Evolutionary conservation across 2,113 vertebrate genomes (phyloP).

Genomic region (Copsychus sechellarum): DNA sequence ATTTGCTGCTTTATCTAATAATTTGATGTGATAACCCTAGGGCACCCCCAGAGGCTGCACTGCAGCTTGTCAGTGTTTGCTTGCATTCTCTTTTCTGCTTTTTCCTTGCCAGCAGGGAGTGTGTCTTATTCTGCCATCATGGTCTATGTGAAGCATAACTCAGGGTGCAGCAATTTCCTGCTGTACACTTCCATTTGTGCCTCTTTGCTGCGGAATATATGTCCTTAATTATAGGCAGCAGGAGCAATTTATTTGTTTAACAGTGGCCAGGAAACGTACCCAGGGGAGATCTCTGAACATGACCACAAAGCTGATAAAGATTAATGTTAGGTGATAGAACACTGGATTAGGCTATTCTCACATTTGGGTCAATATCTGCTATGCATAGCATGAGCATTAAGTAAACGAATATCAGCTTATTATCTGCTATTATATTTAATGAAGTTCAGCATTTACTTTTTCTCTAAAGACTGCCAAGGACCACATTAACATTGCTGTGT

Average conservation of each 20-base stretch:
- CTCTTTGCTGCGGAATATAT: background rate
- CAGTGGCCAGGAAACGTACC: background rate
- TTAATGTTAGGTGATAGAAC: background rate
- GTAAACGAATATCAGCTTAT: background rate
- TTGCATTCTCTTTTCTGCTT: background rate
- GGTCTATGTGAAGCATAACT: background rate
- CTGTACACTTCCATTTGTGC: background rate
- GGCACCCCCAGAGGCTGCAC: background rate
- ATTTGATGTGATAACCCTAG: background rate
- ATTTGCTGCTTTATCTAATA: background rate
- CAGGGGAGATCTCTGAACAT: background rate
- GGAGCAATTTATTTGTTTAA: background rate
- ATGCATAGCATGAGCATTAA: background rate
- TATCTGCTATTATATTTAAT: background rate
- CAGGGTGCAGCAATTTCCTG: background rate
- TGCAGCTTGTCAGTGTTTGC: background rate
- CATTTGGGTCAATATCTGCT: conserved; percentile 4
- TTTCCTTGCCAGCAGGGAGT: background rate
- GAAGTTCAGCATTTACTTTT: background rate
- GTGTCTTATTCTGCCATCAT: background rate
- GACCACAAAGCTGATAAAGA: conserved; percentile 1
- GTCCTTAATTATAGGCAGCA: background rate
- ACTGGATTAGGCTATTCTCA: background rate
- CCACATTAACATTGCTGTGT: fast-evolving
- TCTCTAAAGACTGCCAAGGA: background rate